These are phyloP conservation scores for Actinopyga echinites DNA, from an alignment of 53 echinoderm and acorn worm species.

Conservation along the genomic window DNA sequence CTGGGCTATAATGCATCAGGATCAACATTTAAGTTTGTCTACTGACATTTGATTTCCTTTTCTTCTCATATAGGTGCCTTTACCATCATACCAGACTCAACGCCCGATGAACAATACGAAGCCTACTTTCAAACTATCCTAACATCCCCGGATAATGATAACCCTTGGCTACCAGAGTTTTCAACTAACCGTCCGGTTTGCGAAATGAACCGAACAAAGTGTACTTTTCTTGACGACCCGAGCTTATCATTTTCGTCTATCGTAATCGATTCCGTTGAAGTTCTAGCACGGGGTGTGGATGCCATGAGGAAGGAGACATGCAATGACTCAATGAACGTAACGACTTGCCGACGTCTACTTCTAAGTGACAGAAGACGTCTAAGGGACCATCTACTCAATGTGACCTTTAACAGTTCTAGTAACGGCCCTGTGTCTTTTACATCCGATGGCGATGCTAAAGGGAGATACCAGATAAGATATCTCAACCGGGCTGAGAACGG, in stretches of 20 bases:
- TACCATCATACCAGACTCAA: conserved; percentile 67
- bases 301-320: conserved; percentile 37
- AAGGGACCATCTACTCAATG: conserved; percentile 53
- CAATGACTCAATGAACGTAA: not conserved
- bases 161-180: conserved; percentile 81
- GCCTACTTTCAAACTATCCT: conserved; percentile 61
- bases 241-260: conserved; percentile 65
- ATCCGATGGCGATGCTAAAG: conserved; percentile 65
- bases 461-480: conserved; percentile 75
- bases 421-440: conserved; percentile 75
- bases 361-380: conserved; percentile 2
- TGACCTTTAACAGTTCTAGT: conserved; percentile 60
- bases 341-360: not conserved
- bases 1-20: no score
- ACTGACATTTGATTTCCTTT: not conserved
- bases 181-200: conserved; percentile 2
- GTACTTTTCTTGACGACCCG: conserved; percentile 40
- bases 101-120: conserved; percentile 54
- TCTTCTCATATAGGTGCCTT: conserved; percentile 62
- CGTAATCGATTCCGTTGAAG: conserved; percentile 81
- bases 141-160: conserved; percentile 39
- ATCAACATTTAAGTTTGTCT: no score
- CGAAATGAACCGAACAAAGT: not conserved
- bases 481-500: conserved; percentile 36
- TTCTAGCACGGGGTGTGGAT: conserved; percentile 69